Conservation (phyloP, 2,113 vertebrate genomes). For the Willisornis vidua region DNA sequence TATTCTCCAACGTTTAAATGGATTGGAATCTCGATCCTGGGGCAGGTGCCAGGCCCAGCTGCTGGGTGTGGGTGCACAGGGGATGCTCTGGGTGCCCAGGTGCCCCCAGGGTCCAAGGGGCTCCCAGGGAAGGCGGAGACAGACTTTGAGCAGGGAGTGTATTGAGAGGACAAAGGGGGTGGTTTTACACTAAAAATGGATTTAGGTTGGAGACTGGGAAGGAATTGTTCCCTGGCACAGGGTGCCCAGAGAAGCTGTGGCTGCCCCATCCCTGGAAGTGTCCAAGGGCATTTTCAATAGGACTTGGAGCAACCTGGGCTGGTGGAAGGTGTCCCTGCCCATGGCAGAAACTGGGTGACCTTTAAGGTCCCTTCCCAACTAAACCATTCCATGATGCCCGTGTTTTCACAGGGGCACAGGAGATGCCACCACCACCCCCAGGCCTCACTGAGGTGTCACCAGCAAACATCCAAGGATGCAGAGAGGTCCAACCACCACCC, state of each 20-base stretch:
- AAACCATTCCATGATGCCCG: neutral
- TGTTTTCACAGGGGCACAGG: neutral
- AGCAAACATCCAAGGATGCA: neutral
- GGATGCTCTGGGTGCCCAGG: neutral
- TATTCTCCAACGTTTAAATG: neutral
- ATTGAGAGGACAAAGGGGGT: accelerated
- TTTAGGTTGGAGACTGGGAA: neutral
- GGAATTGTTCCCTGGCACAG: neutral
- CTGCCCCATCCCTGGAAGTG: neutral
- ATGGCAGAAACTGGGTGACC: accelerated
- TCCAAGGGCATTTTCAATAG: accelerated
- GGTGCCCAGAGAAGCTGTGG: neutral
- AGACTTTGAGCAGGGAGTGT: neutral
- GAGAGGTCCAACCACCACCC: neutral
- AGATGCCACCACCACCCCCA: neutral
- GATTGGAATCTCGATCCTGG: neutral
- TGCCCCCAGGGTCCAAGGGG: neutral
- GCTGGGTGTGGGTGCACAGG: neutral
- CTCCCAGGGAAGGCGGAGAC: neutral
- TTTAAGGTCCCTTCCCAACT: neutral
- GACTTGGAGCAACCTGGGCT: neutral
- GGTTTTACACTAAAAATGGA: neutral
- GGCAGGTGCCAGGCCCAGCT: slow-evolving; percentile 19
- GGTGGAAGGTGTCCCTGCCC: neutral
- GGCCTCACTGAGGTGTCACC: neutral